Evolutionary conservation across 2,888 invertebrate species (phyloP), one percentile per base, ranked within the genome.

Genomic region (Augochlorella aurata): DNA sequence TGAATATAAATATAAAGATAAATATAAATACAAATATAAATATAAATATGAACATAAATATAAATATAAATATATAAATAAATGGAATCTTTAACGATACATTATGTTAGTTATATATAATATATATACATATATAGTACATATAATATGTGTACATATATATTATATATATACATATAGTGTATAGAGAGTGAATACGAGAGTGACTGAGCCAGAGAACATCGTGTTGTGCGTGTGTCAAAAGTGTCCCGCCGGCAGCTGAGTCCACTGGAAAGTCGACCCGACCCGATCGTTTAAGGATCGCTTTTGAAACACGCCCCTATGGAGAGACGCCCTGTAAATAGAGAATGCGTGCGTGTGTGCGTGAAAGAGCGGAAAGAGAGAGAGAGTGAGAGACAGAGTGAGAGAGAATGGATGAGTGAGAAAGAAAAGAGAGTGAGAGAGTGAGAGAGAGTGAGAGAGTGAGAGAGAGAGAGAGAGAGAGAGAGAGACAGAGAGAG

Each of bases 71-170:
- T 80, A 80, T 81, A 81, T 82, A 91, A 88, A 91, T 91, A 91
- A 90, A 90, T 91, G 90, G 90, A 91, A 89, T 89, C 90, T 90
- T 89, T 83, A 89, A 90, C 79, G 88, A 90, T 87, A 88, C 76
- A 50, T 68, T 87, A 89, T 88, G 89, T 88, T 88, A 89, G 88
- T 86, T 86, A 83, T 85, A 87, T 85, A 85, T 84, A 84, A 76
- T 88, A 88, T 83, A 86, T 83, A 84, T 79, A 83, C 74, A 82
- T 85, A 84, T 86, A 87, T 85, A 89, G 14, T 61, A 16, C 75
- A 86, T 82, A 85, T 86, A 90, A 86, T 88, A 54, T 54, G 21
- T 77, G 89, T 85, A 87, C 74, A 87, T 85, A 84, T 74, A 84
- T 38, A 38, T 38, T 38, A 38, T 80, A 85, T 68, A 90, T 86